Percentiles rank a stretch among this genome's conserved stretches.
phyloP scores from a whole-genome alignment of 2,113 vertebrate genomes.

The Pedionomus torquatus region DNA sequence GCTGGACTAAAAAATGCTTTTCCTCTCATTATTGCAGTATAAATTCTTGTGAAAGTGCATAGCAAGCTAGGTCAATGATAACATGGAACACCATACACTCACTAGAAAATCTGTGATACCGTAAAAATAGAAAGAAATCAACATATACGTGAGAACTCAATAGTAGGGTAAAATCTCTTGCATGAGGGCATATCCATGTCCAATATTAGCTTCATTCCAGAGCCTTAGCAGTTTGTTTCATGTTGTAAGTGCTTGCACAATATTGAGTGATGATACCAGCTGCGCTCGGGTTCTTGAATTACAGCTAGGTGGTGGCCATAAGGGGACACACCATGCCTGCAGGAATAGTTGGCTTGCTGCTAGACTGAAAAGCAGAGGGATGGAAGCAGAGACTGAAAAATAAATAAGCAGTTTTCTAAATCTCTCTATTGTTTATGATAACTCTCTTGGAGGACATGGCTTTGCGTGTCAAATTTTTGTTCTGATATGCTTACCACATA shows the following conservation, averaged over 20 bases:
- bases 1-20: not conserved
- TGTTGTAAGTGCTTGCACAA: not conserved
- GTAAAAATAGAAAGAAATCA: not conserved
- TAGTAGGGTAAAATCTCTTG: not conserved
- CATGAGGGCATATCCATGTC: not conserved
- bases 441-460: not conserved
- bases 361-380: not conserved
- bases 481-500: too few relatives aligned
- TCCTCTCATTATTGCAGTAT: not conserved
- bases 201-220: not conserved
- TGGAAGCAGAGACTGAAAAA: not conserved
- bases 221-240: not conserved
- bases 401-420: not conserved
- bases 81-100: not conserved
- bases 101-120: not conserved
- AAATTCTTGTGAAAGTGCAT: not conserved
- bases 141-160: not conserved
- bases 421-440: not conserved
- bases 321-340: not conserved
- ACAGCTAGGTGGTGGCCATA: not conserved
- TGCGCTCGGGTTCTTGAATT: conserved; percentile 24
- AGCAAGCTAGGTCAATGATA: not conserved
- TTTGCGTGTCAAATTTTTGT: not conserved
- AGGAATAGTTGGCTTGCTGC: not conserved
- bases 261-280: conserved; percentile 42